Evolutionary conservation across 1,140 invertebrate genomes (phyloP).

Genomic region (Nomia melanderi): DNA sequence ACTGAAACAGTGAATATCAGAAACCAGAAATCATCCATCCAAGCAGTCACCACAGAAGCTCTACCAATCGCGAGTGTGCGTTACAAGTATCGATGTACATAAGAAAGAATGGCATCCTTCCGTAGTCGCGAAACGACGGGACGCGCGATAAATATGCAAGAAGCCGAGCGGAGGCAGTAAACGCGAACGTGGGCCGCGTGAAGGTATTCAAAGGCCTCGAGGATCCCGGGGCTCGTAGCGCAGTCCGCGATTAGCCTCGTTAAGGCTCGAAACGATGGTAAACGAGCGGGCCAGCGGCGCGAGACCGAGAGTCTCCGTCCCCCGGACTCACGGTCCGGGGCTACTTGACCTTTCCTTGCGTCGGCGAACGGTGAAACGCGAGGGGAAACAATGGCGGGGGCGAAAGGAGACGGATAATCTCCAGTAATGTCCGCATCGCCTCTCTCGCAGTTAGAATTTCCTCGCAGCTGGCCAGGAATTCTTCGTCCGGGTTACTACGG

Average conservation of each 20-base stretch:
- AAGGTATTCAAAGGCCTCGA: slow-evolving; percentile 39
- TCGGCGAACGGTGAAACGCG: background rate
- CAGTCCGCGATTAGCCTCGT: slow-evolving; percentile 58
- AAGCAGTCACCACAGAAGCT: too few relatives aligned
- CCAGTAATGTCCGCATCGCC: slow-evolving; percentile 30
- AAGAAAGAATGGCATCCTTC: too few relatives aligned
- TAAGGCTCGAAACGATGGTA: slow-evolving; percentile 58
- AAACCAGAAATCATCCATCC: too few relatives aligned
- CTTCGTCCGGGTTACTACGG: background rate
- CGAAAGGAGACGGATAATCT: slow-evolving; percentile 50
- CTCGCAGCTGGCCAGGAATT: slow-evolving; percentile 15
- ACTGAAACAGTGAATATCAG: too few relatives aligned
- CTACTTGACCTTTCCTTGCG: slow-evolving; percentile 19
- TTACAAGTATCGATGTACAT: too few relatives aligned
- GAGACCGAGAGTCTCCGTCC: slow-evolving; percentile 40
- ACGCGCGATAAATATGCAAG: slow-evolving; percentile 1
- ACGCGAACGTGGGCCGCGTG: slow-evolving; percentile 23
- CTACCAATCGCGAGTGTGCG: too few relatives aligned
- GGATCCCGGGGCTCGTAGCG: slow-evolving; percentile 26
- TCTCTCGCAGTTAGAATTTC: slow-evolving; percentile 53
- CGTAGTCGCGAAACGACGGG: too few relatives aligned
- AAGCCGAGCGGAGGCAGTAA: background rate
- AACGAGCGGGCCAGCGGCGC: slow-evolving; percentile 36
- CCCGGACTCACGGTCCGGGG: background rate
- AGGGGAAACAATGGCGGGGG: background rate